Percentiles rank a stretch among this genome's conserved stretches.
Evolutionary conservation across 2,113 vertebrate species (phyloP).

Genomic region (Eulacestoma nigropectus): DNA sequence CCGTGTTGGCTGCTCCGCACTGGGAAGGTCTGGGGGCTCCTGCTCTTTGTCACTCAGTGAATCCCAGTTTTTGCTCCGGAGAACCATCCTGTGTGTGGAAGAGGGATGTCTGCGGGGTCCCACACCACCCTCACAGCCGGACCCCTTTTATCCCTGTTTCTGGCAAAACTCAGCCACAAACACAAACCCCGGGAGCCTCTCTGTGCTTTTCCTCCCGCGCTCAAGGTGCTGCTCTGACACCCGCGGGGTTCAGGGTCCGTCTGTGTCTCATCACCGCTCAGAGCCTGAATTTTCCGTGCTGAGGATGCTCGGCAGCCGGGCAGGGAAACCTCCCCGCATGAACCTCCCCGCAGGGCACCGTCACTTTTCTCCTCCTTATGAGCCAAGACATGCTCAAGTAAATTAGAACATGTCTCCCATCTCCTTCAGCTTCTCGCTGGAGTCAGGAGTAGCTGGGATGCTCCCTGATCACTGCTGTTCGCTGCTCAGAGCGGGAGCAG

Average conservation of each 20-base stretch:
- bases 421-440: not conserved
- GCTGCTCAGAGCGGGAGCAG: accelerated
- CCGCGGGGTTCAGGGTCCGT: not conserved
- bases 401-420: conserved; percentile 23
- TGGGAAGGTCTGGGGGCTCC: not conserved
- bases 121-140: not conserved
- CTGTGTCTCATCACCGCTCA: not conserved
- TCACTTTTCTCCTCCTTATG: not conserved
- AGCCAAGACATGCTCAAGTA: not conserved
- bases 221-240: not conserved
- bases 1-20: not conserved
- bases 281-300: not conserved
- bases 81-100: accelerated
- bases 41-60: not conserved
- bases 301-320: not conserved
- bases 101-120: not conserved
- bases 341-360: not conserved
- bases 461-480: not conserved
- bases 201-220: not conserved
- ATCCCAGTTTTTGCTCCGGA: not conserved
- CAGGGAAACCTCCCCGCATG: not conserved
- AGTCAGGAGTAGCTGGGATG: not conserved
- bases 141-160: not conserved
- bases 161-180: not conserved
- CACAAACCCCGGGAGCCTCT: not conserved